Percentiles rank a stretch among this genome's conserved stretches.
These are phyloP conservation scores for Strigamia transsilvanica DNA, from an alignment of 2,888 invertebrate genomes.

Conservation along the genomic window DNA sequence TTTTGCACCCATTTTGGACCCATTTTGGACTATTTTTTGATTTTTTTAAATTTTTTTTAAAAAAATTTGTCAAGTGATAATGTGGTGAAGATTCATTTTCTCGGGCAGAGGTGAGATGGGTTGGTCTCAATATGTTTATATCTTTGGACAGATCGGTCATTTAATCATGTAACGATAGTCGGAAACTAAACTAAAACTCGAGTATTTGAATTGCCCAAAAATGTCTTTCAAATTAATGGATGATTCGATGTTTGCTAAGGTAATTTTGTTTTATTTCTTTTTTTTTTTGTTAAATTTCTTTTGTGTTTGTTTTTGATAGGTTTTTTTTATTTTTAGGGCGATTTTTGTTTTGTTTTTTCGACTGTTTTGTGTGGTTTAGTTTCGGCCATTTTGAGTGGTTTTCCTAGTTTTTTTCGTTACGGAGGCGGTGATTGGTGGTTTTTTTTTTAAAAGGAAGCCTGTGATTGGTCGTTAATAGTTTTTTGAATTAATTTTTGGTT, in stretches of 20 bases:
- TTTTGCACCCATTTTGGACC: neutral
- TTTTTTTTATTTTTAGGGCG: neutral
- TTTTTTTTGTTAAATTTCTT: neutral
- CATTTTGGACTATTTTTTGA: neutral
- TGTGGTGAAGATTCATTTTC: conserved; percentile 4
- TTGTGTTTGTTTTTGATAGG: neutral
- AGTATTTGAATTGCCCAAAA: neutral
- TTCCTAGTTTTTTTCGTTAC: no score
- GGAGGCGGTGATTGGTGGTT: no score
- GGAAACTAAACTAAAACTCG: neutral
- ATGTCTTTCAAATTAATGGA: neutral
- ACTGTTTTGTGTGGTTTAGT: no score
- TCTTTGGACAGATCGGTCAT: neutral
- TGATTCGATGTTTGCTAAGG: neutral
- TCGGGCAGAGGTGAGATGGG: neutral
- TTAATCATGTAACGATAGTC: conserved; percentile 1
- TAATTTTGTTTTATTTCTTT: neutral
- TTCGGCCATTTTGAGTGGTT: no score
- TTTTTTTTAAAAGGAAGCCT: no score
- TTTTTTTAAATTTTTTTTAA: neutral
- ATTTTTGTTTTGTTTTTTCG: neutral
- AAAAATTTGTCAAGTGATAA: neutral
- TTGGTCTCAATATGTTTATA: neutral
- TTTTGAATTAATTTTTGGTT: no score
- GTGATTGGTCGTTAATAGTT: no score